A percentile compares a stretch with the other conserved stretches of the same genome.
phyloP scores from a whole-genome alignment of 2,888 invertebrate genomes.

The Matsumyia berberina region DNA sequence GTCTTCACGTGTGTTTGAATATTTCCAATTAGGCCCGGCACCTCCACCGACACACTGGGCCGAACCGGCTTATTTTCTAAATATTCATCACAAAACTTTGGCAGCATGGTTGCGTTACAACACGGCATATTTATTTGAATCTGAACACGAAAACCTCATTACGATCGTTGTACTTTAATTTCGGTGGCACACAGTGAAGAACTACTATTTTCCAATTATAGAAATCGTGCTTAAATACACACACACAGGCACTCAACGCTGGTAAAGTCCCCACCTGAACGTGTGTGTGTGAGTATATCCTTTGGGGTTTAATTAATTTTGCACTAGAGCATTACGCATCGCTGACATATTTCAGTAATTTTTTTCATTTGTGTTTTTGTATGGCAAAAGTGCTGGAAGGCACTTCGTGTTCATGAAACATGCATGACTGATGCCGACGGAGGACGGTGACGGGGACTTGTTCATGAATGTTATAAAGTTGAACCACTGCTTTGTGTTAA shows the following conservation, averaged over 20 bases:
- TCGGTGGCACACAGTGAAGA: neutral
- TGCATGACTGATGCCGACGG: neutral
- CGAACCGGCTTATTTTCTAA: neutral
- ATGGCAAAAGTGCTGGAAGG: constrained; percentile 17
- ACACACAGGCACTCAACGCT: constrained; percentile 4
- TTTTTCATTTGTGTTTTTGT: constrained; percentile 5
- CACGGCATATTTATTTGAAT: constrained; percentile 14
- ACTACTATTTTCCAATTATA: constrained; percentile 17
- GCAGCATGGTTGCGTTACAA: neutral
- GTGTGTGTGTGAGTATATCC: constrained; percentile 22
- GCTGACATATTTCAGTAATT: constrained; percentile 35
- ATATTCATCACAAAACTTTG: constrained; percentile 22
- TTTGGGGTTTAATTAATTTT: constrained; percentile 57
- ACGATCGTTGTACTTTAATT: constrained; percentile 31
- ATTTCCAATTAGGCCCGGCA: too few species aligned
- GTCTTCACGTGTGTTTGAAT: too few species aligned
- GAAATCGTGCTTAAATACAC: constrained; percentile 35
- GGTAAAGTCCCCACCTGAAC: constrained; percentile 56
- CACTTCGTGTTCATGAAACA: constrained; percentile 4
- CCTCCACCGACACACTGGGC: too few species aligned
- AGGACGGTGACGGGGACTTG: neutral
- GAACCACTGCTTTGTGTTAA: neutral
- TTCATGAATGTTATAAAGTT: neutral
- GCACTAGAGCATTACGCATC: constrained; percentile 10
- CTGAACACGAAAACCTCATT: constrained; percentile 40